A percentile compares a stretch with the other conserved stretches of the same genome.
Evolutionary conservation across 2,797 vertebrate genomes (phyloP).

Genomic region (Falco columbarius): DNA sequence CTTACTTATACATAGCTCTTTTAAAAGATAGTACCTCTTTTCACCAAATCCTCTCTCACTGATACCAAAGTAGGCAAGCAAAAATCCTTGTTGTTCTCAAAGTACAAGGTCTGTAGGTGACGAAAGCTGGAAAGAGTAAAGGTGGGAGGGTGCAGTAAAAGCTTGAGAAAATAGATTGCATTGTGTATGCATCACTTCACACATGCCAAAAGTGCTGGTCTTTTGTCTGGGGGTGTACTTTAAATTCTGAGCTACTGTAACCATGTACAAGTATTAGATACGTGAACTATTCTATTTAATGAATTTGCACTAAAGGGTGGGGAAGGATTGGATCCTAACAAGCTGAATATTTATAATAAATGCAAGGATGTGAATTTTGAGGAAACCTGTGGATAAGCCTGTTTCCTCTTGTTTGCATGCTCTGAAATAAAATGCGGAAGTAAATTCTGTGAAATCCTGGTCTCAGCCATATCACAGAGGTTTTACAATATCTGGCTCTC

Average conservation of each 20-base stretch:
- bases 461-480: background rate
- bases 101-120: background rate
- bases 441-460: background rate
- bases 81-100: background rate
- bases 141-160: background rate
- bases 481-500: background rate
- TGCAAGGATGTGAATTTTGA: background rate
- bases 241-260: background rate
- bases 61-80: background rate
- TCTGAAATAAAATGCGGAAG: background rate
- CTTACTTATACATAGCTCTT: background rate
- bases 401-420: rapidly evolving
- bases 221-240: background rate
- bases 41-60: background rate
- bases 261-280: background rate
- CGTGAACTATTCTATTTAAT: background rate
- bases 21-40: background rate
- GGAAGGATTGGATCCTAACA: background rate
- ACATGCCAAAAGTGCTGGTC: background rate
- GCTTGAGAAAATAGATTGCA: background rate
- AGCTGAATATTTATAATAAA: background rate
- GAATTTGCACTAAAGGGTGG: rapidly evolving
- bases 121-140: background rate
- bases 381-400: background rate
- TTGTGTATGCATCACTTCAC: background rate